Conservation (phyloP, 2,888 invertebrate genomes). For the Nycteola revayana region DNA sequence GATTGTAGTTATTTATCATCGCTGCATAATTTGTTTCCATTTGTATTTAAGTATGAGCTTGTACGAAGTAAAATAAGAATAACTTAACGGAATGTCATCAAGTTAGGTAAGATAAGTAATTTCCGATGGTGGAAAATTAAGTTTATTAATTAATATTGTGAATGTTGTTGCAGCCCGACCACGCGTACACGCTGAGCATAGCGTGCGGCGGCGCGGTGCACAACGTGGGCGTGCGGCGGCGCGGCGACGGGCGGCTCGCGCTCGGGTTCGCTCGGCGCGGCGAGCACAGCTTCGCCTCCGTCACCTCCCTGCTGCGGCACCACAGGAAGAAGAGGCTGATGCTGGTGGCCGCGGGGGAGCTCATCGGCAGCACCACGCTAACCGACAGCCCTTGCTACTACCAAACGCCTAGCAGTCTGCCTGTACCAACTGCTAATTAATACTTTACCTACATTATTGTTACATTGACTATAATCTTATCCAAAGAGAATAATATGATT, state of each 20-base stretch:
- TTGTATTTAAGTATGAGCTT: too few relatives aligned
- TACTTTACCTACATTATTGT: too few relatives aligned
- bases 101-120: too few relatives aligned
- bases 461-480: too few relatives aligned
- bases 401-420: slow-evolving; percentile 65
- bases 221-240: slow-evolving; percentile 80
- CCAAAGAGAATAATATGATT: too few relatives aligned
- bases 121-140: too few relatives aligned
- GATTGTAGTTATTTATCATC: too few relatives aligned
- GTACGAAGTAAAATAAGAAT: too few relatives aligned
- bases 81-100: too few relatives aligned
- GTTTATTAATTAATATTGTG: neutral
- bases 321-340: slow-evolving; percentile 78
- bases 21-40: too few relatives aligned
- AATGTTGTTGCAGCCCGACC: slow-evolving; percentile 55
- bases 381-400: slow-evolving; percentile 69
- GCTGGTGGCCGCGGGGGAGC: slow-evolving; percentile 73
- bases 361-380: slow-evolving; percentile 76
- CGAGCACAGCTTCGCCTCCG: slow-evolving; percentile 75
- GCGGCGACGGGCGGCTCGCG: slow-evolving; percentile 77
- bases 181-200: slow-evolving; percentile 80
- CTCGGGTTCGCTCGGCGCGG: slow-evolving; percentile 78
- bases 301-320: slow-evolving; percentile 78
- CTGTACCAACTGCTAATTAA: slow-evolving; percentile 25
- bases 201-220: slow-evolving; percentile 76